Conservation (phyloP, 2,797 vertebrate species). For the Luscinia megarhynchos region DNA sequence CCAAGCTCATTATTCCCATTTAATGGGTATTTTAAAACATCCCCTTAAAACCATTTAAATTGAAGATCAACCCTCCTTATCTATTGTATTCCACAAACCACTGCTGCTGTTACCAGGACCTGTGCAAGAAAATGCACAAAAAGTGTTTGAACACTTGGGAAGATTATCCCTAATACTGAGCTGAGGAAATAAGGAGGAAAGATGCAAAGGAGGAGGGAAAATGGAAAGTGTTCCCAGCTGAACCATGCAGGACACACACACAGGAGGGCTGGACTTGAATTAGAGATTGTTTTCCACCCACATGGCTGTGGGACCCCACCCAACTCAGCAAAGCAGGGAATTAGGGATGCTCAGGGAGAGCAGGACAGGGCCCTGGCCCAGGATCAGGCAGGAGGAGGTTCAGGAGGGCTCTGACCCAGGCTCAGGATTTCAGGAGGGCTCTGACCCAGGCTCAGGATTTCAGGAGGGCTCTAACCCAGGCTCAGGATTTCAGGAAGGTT, state of each 20-base stretch:
- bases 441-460: too few species aligned
- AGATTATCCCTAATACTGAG: not conserved
- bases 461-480: too few species aligned
- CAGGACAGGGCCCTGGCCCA: conserved; percentile 81
- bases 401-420: too few species aligned
- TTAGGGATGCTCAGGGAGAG: not conserved
- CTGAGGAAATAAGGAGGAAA: not conserved
- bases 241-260: not conserved
- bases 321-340: not conserved
- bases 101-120: not conserved
- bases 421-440: too few species aligned
- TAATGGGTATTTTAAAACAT: not conserved
- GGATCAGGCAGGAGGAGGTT: not conserved
- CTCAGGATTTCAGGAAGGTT: too few species aligned
- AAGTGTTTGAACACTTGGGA: not conserved
- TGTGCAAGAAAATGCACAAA: not conserved
- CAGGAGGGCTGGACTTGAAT: not conserved
- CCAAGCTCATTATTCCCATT: not conserved
- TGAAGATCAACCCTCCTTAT: not conserved
- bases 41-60: not conserved
- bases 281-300: fast-evolving
- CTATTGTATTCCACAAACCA: not conserved
- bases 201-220: not conserved
- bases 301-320: not conserved
- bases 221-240: not conserved